These are phyloP conservation scores for Chelon labrosus DNA, from an alignment of 2,797 vertebrate species.

Conservation along the genomic window DNA sequence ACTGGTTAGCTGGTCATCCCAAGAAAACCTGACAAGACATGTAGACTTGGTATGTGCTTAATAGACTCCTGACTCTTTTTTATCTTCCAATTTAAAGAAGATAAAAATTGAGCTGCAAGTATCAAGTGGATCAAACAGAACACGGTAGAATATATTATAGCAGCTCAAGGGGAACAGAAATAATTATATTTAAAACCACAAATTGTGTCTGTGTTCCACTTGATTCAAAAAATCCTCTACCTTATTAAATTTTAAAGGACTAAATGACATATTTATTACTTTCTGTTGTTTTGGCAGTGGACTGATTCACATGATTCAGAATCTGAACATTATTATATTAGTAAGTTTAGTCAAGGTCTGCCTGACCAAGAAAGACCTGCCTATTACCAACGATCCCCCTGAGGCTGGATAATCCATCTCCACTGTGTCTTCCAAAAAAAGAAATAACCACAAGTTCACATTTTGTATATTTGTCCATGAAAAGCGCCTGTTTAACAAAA, in stretches of 20 bases:
- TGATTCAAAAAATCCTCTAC: not conserved
- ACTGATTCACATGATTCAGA: not conserved
- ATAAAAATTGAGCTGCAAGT: not conserved
- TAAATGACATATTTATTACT: too few relatives aligned
- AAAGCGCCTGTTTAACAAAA: not conserved
- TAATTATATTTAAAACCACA: not conserved
- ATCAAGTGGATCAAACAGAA: slow-evolving; percentile 1
- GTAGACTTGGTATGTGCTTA: slow-evolving; percentile 25
- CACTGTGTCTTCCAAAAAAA: too few relatives aligned
- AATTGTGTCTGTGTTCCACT: not conserved
- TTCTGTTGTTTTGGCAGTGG: not conserved
- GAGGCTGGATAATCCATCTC: too few relatives aligned
- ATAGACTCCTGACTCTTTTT: slow-evolving; percentile 28
- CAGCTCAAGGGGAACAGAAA: not conserved
- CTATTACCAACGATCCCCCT: too few relatives aligned
- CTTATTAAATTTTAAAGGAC: too few relatives aligned
- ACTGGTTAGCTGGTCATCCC: not conserved
- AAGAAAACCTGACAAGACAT: slow-evolving; percentile 25
- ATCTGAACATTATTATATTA: not conserved
- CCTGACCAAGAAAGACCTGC: too few relatives aligned
- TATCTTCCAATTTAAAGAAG: slow-evolving; percentile 11
- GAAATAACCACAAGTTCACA: too few relatives aligned
- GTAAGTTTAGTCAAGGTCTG: too few relatives aligned
- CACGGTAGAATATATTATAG: slow-evolving; percentile 14
- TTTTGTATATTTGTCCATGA: too few relatives aligned